Conservation (phyloP, 2,888 invertebrate genomes). For the Saturnia pavonia region DNA sequence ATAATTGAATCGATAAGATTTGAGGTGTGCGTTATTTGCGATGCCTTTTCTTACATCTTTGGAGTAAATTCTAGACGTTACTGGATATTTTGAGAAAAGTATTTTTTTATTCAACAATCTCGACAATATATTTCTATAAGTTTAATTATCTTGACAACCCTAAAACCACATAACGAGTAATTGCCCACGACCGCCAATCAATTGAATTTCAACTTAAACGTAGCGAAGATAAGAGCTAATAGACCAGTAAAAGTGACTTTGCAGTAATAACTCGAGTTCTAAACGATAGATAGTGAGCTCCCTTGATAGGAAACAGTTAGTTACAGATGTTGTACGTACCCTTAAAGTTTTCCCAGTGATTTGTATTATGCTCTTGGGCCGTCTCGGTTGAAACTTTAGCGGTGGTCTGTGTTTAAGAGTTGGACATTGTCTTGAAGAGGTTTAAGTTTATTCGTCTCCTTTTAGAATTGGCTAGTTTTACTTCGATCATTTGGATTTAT, state of each 20-base stretch:
- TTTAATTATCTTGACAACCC: slow-evolving; percentile 9
- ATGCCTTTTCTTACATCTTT: too few species aligned
- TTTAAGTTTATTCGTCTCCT: slow-evolving; percentile 18
- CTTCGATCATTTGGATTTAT: not conserved
- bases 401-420: slow-evolving; percentile 34
- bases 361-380: slow-evolving; percentile 42
- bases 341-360: slow-evolving; percentile 44
- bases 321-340: slow-evolving; percentile 46
- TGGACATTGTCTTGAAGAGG: slow-evolving; percentile 16
- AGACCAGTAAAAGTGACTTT: slow-evolving; percentile 42
- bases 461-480: slow-evolving; percentile 17
- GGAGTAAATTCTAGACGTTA: too few species aligned
- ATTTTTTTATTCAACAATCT: too few species aligned
- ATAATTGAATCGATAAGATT: too few species aligned
- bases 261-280: slow-evolving; percentile 51
- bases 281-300: slow-evolving; percentile 58
- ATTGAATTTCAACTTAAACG: slow-evolving; percentile 52
- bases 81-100: too few species aligned
- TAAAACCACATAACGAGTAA: slow-evolving; percentile 6
- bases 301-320: slow-evolving; percentile 45
- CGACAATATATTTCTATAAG: not conserved
- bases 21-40: too few species aligned
- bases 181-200: slow-evolving; percentile 24
- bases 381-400: slow-evolving; percentile 30
- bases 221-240: slow-evolving; percentile 44